Evolutionary conservation across 2,888 invertebrate species (phyloP), one percentile per base, ranked within the genome.

Genomic region (Drosophila merina): DNA sequence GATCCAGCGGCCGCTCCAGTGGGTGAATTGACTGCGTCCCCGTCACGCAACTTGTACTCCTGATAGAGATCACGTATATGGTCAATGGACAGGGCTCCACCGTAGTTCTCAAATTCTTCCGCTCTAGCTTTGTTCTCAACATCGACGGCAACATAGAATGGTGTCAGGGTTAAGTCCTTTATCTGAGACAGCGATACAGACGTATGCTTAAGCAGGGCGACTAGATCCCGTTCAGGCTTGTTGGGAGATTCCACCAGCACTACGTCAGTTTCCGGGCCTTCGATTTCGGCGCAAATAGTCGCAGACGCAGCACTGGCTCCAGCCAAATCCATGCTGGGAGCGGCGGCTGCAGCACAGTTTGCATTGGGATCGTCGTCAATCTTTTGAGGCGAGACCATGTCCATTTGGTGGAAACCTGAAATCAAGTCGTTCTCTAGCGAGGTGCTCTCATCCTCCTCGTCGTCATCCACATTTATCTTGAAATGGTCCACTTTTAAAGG

Each of bases 231-330:
- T 80, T 94, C 94, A 1, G 96, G 95, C 47, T 93, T 93, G 6
- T 94, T 94, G 0, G 96, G 96, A 0, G 95, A 94, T 77, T 97
- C 97, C 14, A 96, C 95, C 38, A 94, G 94, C 0, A 96, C 95
- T 6, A 96, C 93, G 86, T 96, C 96, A 0, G 95, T 95, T 86
- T 96, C 96, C 78, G 96, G 95, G 0, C 95, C 96, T 90, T 97
- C 97, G n/a, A 97, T 94, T 90, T 96, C 96, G 0, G 97, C 97
- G 0, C 94, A 95, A 4, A 93, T 89, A n/a, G 92, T 91, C 1
- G 94, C 94, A 8, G 88, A 83, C 10, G 49, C 57, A n/a, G 89
- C 90, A 40, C 82, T 84, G 0, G 74, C 82, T 0, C 75, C 77
- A 0, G 75, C 87, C 7, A 33, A 76, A 36, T 77, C 86, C 2